Evolutionary conservation across 2,888 invertebrate genomes (phyloP), one percentile per base, ranked within the genome.

Genomic region (Rhyacophila evoluta): DNA sequence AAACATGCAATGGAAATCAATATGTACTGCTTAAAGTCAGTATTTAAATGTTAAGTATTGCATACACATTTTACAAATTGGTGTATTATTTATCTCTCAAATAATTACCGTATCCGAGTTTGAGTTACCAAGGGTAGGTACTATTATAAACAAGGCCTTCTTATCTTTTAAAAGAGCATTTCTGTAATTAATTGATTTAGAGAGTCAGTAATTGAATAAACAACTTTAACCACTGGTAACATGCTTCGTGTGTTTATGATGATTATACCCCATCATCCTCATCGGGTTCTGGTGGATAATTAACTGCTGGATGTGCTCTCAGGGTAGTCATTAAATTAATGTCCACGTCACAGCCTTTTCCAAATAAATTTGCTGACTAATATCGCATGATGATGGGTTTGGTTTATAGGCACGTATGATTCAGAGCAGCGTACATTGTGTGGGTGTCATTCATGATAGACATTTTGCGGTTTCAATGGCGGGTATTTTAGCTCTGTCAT

Each of bases 231-330:
- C 55, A 55, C 55, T 10, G 55, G 55, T 19, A 55, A 55, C 55
- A 8, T 55, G 55, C 19, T 10, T 19, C 1, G 55, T 19, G 19
- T 55, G 55, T 55, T 55, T 55, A 55, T 55, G 55, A 55, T 55
- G 25, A 55, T 55, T 55, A 55, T 55, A 55, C 55, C 55, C 25
- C 55, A 25, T 55, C 55, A 8, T 55, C 55, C 55, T 55, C 55
- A 5, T 19, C 55, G 25, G 15, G 25, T 55, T 19, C 25, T 25
- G 55, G 55, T 55, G 0, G 25, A 19, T 55, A 55, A 55, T 55
- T 19, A 55, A 55, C 15, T 55, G 25, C 55, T 55, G 15, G 19
- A 55, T 55, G 10, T 19, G 55, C 55, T 6, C 55, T 25, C 55
- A 19, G 55, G 55, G 55, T 25, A 55, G 55, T 55, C 55, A 55